A percentile compares a stretch with the other conserved stretches of the same genome.
These are phyloP conservation scores for Engystomops pustulosus DNA, from an alignment of 2,113 vertebrate species.

Conservation along the genomic window DNA sequence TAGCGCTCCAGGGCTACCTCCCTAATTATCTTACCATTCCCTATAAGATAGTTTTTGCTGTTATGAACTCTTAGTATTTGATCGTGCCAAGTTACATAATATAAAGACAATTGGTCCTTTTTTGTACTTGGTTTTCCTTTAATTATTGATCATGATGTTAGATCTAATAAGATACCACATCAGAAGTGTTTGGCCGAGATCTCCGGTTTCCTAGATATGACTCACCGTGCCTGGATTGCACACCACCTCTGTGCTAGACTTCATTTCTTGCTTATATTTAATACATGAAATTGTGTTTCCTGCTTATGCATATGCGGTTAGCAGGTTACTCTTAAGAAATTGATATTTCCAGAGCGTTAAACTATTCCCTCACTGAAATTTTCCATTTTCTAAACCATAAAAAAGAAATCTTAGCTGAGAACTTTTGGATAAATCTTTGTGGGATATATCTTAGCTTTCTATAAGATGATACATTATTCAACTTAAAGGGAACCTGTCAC, in stretches of 20 bases:
- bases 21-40: no score
- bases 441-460: not conserved
- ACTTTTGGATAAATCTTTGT: not conserved
- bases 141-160: not conserved
- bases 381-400: not conserved
- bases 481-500: not conserved
- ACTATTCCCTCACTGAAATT: not conserved
- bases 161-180: not conserved
- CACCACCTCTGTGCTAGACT: conserved; percentile 5
- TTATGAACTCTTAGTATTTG: no score
- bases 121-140: no score
- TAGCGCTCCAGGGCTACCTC: no score
- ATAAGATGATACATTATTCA: not conserved
- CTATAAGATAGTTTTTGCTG: no score
- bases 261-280: conserved; percentile 46
- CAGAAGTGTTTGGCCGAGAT: not conserved
- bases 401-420: not conserved
- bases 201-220: not conserved
- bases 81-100: no score
- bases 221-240: conserved; percentile 5
- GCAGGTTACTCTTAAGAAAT: conserved; percentile 32
- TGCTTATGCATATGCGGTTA: conserved; percentile 19
- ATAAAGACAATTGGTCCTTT: no score
- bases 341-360: conserved; percentile 30
- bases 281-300: conserved; percentile 19